A percentile compares a stretch with the other conserved stretches of the same genome.
Evolutionary conservation across 2,888 invertebrate species (phyloP).

Genomic region (Nemapogon koenigi): DNA sequence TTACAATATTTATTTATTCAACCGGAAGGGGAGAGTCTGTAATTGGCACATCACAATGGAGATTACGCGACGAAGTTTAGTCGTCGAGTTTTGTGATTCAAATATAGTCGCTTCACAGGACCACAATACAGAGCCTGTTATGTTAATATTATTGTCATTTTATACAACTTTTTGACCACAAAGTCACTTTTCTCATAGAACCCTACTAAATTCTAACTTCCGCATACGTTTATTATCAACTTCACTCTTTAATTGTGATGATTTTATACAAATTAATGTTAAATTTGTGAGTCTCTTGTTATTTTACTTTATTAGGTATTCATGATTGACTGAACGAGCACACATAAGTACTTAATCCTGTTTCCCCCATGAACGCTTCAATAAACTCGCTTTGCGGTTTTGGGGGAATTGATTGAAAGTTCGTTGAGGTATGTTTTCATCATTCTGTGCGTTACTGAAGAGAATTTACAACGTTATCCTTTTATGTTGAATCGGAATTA

Average conservation of each 20-base stretch:
- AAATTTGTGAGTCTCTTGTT: conserved; percentile 1
- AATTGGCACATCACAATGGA: conserved; percentile 59
- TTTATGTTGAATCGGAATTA: too few relatives aligned
- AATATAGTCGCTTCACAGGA: conserved; percentile 46
- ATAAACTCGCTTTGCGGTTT: conserved; percentile 1
- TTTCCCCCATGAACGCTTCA: conserved; percentile 7
- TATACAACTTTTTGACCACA: conserved; percentile 3
- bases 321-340: not conserved
- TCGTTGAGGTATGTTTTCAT: too few relatives aligned
- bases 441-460: too few relatives aligned
- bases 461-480: too few relatives aligned
- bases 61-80: conserved; percentile 54
- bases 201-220: not conserved
- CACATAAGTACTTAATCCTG: conserved; percentile 4
- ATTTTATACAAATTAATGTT: not conserved
- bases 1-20: conserved; percentile 52
- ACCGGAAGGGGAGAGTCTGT: conserved; percentile 58
- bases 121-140: conserved; percentile 50
- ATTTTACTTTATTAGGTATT: conserved; percentile 9
- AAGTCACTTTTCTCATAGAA: not conserved
- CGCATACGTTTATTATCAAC: conserved; percentile 1
- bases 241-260: not conserved
- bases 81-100: conserved; percentile 56
- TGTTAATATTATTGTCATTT: conserved; percentile 49
- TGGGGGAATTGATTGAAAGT: conserved; percentile 9